Evolutionary conservation across 2,113 vertebrate genomes (phyloP).

Genomic region (Macquaria australasica): DNA sequence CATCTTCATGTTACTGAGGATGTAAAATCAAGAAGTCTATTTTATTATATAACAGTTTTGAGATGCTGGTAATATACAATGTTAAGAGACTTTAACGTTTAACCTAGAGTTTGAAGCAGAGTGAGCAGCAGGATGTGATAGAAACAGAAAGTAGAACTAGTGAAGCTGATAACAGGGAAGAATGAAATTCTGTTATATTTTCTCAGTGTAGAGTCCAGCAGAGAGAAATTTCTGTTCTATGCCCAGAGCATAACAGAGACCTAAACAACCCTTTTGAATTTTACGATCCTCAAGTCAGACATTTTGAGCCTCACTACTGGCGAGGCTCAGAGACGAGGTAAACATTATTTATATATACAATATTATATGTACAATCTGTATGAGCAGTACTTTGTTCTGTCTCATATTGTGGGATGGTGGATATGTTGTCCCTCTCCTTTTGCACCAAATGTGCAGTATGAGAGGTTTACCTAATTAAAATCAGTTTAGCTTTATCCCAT

Average conservation of each 20-base stretch:
- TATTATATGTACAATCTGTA: too few species aligned
- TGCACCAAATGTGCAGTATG: neutral
- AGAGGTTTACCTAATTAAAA: slow-evolving; percentile 50
- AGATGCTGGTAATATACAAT: too few species aligned
- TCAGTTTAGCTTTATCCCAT: slow-evolving; percentile 61
- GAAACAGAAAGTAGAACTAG: too few species aligned
- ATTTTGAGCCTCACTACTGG: too few species aligned
- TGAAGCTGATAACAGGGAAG: too few species aligned
- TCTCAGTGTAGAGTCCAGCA: neutral
- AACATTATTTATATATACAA: neutral
- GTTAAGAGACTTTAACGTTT: too few species aligned
- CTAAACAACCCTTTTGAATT: neutral
- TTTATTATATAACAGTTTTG: too few species aligned
- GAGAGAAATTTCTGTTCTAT: neutral
- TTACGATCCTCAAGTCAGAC: neutral
- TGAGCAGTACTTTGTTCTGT: too few species aligned
- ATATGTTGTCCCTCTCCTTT: neutral
- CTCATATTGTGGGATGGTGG: neutral
- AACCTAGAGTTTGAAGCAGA: too few species aligned
- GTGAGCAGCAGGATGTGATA: too few species aligned
- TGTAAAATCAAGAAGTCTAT: too few species aligned
- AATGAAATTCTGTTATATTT: neutral
- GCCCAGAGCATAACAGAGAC: too few species aligned
- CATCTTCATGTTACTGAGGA: neutral
- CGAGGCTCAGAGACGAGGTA: neutral